A percentile compares a stretch with the other conserved stretches of the same genome.
phyloP scores from a whole-genome alignment of 2,797 vertebrate species.

The Rhinogobio ventralis region DNA sequence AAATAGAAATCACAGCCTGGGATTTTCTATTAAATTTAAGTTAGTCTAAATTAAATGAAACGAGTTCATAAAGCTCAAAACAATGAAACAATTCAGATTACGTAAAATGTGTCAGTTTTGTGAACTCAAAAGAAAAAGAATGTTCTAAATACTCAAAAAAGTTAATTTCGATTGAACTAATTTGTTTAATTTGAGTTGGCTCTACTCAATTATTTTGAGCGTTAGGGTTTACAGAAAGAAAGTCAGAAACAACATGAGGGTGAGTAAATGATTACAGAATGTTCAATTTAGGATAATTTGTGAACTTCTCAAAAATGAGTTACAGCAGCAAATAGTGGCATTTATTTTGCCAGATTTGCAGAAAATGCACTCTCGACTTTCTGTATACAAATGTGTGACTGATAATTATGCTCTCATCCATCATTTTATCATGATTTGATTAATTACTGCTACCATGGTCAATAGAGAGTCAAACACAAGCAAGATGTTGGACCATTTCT shows the following conservation, averaged over 20 bases:
- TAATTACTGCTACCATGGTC: not conserved
- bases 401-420: not conserved
- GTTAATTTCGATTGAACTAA: no score
- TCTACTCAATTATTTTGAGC: no score
- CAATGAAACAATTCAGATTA: no score
- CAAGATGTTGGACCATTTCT: constrained; percentile 15
- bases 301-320: not conserved
- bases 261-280: not conserved
- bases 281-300: not conserved
- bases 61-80: no score
- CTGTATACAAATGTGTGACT: not conserved
- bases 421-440: not conserved
- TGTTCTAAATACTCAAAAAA: no score
- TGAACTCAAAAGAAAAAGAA: no score
- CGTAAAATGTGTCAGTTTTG: no score
- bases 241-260: not conserved
- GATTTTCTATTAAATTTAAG: no score
- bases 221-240: not conserved
- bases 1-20: no score
- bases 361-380: not conserved
- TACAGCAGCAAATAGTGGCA: not conserved
- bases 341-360: not conserved
- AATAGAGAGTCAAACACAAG: constrained; percentile 9
- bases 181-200: no score
- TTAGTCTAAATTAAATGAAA: no score